Evolutionary conservation across 2,797 vertebrate species (phyloP).

Genomic region (Chromobotia macracanthus): DNA sequence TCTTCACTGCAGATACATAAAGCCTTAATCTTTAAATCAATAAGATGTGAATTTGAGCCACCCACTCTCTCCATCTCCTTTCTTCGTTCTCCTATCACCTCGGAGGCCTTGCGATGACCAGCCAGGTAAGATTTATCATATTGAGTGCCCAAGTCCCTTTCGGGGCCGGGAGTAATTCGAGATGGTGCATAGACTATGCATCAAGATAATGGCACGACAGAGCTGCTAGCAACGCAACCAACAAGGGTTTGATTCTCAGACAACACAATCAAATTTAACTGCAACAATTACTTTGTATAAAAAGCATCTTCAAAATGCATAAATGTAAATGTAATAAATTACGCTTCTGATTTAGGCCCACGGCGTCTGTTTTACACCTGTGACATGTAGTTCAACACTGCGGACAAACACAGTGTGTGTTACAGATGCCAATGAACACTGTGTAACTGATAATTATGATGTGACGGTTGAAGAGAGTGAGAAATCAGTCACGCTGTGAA

Average conservation of each 20-base stretch:
- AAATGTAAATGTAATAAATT: constrained; percentile 5
- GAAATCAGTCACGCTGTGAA: constrained; percentile 43
- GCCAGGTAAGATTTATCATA: constrained; percentile 33
- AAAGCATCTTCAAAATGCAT: background rate
- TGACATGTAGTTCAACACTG: background rate
- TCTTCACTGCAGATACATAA: constrained; percentile 28
- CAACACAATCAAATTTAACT: background rate
- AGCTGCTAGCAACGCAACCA: background rate
- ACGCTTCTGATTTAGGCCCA: constrained; percentile 8
- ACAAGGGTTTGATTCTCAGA: background rate
- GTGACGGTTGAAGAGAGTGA: constrained; percentile 9
- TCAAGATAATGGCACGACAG: constrained; percentile 35
- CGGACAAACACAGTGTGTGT: constrained; percentile 9
- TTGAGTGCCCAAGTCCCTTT: constrained; percentile 32
- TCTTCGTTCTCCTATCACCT: constrained; percentile 1
- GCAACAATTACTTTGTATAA: background rate
- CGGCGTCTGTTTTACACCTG: background rate
- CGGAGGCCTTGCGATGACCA: background rate
- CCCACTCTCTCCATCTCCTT: background rate
- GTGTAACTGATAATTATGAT: constrained; percentile 37
- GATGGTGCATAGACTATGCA: constrained; percentile 38
- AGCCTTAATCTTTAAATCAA: constrained; percentile 47
- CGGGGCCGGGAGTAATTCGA: constrained; percentile 37
- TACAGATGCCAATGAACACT: constrained; percentile 35
- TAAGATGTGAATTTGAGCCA: constrained; percentile 32